Base-by-base conservation (phyloP, 2,888 invertebrate genomes). In the Leptinotarsa peninsularis region DNA sequence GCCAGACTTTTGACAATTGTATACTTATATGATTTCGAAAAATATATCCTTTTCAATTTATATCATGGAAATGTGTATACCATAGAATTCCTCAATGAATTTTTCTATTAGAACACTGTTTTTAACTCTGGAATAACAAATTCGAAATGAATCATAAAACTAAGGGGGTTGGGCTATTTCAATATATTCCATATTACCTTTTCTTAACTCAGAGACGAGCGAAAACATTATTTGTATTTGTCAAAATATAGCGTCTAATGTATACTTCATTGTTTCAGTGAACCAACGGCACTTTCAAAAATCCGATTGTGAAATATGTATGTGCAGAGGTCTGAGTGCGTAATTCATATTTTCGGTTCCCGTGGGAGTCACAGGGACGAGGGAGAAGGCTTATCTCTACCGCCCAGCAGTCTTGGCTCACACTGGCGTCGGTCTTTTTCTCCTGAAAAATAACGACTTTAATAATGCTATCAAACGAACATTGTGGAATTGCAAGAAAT, bases 401-500 rank as follows among this genome's bases (percentile, higher is more conserved):
- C 83, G 82, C 81, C 84, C 87, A 87, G 87, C 83, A 82, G 81
- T 81, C 81, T 80, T 77, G 81, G 83, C 82, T 84, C 84, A 82
- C 83, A 81, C 80, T 79, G 69, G 67, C 72, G 75, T 69, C 63
- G 73, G 71, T 72, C 68, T 74, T 74, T 74, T 74, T 67, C 83
- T 83, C 79, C 80, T 80, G 87, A 86, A 87, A 87, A 87, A 87
- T 87, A 87, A 87, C 85, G 86, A 86, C 86, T 82, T 84, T 86
- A 86, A 86, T 86, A 86, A 86, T 86, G 85, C 84, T 86, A 86
- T 86, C 86, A 85, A 83, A 82, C 82, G 83, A 83, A 82, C 82
- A 83, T 80, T 80, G 83, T 82, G 80, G 80, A 84, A 83, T 82
- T 80, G 80, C 82, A 82, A 83, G 83, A 81, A 83, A 83, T 81